These are phyloP conservation scores for Myiagra hebetior DNA, from an alignment of 2,113 vertebrate genomes.

Conservation along the genomic window DNA sequence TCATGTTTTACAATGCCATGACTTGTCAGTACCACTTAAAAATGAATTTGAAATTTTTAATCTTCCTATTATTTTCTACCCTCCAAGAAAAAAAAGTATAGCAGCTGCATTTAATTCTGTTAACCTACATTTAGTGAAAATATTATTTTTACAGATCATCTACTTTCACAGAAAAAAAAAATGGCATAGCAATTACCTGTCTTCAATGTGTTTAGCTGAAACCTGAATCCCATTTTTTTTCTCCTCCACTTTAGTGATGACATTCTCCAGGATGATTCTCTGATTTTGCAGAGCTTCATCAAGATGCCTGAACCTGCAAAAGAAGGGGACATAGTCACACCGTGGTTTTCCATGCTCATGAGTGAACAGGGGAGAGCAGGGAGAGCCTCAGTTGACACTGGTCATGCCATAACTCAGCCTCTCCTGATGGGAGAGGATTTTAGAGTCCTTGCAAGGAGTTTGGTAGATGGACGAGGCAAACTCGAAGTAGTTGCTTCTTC, in stretches of 20 bases:
- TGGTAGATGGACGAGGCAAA: too few relatives aligned
- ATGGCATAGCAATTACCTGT: constrained; percentile 66
- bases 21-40: not conserved
- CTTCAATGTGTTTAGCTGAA: constrained; percentile 79
- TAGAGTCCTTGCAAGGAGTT: too few relatives aligned
- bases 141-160: not conserved
- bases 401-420: too few relatives aligned
- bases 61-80: not conserved
- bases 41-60: not conserved
- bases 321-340: not conserved
- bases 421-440: too few relatives aligned
- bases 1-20: not conserved
- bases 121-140: not conserved
- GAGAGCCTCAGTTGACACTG: not conserved
- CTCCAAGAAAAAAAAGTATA: not conserved
- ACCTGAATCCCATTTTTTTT: constrained; percentile 76
- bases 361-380: not conserved
- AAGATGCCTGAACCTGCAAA: constrained; percentile 74
- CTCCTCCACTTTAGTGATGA: constrained; percentile 77
- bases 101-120: not conserved
- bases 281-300: constrained; percentile 80
- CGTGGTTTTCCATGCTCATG: rapidly evolving
- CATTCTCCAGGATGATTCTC: constrained; percentile 76
- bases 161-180: not conserved
- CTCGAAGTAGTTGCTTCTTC: too few relatives aligned